Conservation (phyloP, 2,797 vertebrate genomes). For the Takifugu ocellatus region DNA sequence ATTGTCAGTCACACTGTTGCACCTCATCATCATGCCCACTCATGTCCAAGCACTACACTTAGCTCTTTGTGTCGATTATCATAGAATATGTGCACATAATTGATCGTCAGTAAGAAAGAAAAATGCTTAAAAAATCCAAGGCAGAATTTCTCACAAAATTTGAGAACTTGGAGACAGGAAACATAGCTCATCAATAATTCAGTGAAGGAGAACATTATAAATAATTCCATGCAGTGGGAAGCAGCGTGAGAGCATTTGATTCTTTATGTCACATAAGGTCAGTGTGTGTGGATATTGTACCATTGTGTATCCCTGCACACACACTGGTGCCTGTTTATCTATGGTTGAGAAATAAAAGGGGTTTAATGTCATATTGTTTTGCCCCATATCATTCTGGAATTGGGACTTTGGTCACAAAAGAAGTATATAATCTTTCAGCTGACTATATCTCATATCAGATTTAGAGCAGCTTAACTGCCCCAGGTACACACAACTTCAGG, state of each 20-base stretch:
- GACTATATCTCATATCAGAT: too few species aligned
- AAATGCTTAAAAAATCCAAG: conserved; percentile 6
- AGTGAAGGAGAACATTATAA: conserved; percentile 71
- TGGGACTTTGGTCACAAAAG: too few species aligned
- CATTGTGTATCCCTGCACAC: not conserved
- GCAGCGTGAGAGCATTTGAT: conserved; percentile 65
- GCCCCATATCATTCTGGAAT: too few species aligned
- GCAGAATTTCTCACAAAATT: conserved; percentile 48
- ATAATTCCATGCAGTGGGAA: conserved; percentile 72
- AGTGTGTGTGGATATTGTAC: conserved; percentile 6
- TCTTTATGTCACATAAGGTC: conserved; percentile 62
- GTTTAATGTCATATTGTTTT: too few species aligned
- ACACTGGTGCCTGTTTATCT: too few species aligned
- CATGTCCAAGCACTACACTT: conserved; percentile 18
- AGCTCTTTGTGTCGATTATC: conserved; percentile 34
- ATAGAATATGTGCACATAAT: conserved; percentile 37
- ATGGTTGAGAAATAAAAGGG: too few species aligned
- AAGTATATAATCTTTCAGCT: too few species aligned
- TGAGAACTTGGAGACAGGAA: conserved; percentile 55
- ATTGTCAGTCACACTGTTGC: conserved; percentile 4
- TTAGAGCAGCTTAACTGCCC: too few species aligned
- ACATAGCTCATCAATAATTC: conserved; percentile 73
- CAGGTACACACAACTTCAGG: too few species aligned
- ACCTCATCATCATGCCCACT: not conserved
- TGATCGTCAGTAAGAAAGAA: conserved; percentile 37